Conservation (phyloP, 1,140 invertebrate species). For the Myzus persicae region DNA sequence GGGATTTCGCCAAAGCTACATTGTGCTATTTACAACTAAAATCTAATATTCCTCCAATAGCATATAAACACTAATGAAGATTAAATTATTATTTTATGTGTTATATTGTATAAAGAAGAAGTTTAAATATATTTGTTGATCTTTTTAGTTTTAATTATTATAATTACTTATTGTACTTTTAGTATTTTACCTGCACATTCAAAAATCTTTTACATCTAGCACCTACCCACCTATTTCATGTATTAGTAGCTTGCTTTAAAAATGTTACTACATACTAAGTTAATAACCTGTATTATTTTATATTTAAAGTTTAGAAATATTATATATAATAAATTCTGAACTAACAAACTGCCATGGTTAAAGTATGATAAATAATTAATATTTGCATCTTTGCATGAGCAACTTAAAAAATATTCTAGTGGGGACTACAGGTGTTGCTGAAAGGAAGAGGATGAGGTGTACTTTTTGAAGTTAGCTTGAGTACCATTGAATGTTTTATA, state of each 20-base stretch:
- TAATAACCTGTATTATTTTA: too few relatives aligned
- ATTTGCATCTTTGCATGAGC: too few relatives aligned
- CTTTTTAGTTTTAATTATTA: neutral
- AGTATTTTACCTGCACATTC: neutral
- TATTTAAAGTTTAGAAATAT: neutral
- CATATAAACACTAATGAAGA: neutral
- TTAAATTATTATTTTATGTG: neutral
- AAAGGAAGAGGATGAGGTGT: too few relatives aligned
- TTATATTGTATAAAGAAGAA: neutral
- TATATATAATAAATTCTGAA: too few relatives aligned
- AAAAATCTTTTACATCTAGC: neutral
- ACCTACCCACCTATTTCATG: neutral
- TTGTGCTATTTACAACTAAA: conserved; percentile 36
- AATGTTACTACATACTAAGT: neutral
- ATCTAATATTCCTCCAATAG: conserved; percentile 19
- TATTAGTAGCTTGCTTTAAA: neutral
- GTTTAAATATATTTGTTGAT: neutral
- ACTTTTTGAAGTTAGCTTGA: too few relatives aligned
- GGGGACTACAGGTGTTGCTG: too few relatives aligned
- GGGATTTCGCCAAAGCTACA: conserved; percentile 42
- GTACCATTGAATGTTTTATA: too few relatives aligned
- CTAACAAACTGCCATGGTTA: too few relatives aligned
- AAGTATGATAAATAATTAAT: too few relatives aligned
- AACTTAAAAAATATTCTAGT: too few relatives aligned
- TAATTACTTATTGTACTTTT: neutral